Evolutionary conservation across 2,113 vertebrate genomes (phyloP).

Genomic region (Nycticorax nycticorax): DNA sequence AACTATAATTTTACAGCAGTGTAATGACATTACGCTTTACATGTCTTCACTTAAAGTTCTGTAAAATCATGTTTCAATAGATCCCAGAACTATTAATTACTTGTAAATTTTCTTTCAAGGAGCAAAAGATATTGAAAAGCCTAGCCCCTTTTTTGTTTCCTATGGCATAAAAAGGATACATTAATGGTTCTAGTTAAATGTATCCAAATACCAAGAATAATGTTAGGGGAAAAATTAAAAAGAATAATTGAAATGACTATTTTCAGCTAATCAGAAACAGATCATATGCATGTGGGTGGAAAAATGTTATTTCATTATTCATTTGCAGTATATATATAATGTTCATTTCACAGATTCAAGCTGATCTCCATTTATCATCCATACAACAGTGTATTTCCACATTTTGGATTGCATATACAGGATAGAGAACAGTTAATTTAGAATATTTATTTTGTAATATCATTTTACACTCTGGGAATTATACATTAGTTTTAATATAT

Average conservation of each 20-base stretch:
- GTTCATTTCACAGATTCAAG: conserved; percentile 8
- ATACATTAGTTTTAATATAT: conserved; percentile 39
- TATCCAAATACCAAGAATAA: not conserved
- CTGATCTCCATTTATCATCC: conserved; percentile 18
- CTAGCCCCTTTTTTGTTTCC: not conserved
- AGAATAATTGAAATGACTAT: conserved; percentile 18
- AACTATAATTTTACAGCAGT: not conserved
- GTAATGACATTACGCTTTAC: not conserved
- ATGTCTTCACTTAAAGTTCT: not conserved
- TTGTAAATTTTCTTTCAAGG: not conserved
- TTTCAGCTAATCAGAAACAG: conserved; percentile 5
- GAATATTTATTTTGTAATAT: conserved; percentile 52
- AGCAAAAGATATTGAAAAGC: not conserved
- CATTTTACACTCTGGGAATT: conserved; percentile 37
- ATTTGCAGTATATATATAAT: conserved; percentile 19
- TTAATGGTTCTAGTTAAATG: not conserved
- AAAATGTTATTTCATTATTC: conserved; percentile 49
- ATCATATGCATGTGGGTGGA: conserved; percentile 1
- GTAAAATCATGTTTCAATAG: not conserved
- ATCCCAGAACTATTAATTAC: not conserved
- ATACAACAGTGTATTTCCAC: not conserved
- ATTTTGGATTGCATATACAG: not conserved
- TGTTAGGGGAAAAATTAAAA: not conserved
- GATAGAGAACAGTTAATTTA: not conserved
- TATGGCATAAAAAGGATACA: not conserved